Conservation (phyloP, 2,797 vertebrate species). For the Rhadinocentrus ornatus region DNA sequence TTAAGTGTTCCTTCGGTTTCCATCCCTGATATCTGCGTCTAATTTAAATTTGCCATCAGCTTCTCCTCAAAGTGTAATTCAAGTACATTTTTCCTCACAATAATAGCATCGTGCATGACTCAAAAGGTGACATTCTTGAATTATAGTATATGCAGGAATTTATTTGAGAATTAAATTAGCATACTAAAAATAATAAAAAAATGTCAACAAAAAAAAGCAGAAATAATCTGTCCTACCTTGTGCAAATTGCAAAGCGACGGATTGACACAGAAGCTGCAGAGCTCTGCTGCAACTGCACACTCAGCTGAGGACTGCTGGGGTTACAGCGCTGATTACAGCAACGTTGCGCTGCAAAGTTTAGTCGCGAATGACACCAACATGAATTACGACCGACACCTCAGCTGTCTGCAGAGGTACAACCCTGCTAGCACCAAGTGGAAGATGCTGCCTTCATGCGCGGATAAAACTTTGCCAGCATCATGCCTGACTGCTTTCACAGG, state of each 20-base stretch:
- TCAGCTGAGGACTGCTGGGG: slow-evolving; percentile 21
- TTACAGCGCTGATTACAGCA: background rate
- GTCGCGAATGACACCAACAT: background rate
- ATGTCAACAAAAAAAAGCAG: too few species aligned
- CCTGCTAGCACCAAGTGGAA: slow-evolving; percentile 29
- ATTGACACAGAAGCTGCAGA: background rate
- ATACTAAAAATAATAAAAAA: background rate
- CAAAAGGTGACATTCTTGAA: too few species aligned
- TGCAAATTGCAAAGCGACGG: slow-evolving; percentile 3
- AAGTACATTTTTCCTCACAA: background rate
- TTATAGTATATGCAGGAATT: background rate
- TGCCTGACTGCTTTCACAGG: background rate
- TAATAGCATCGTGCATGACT: too few species aligned
- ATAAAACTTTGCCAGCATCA: background rate
- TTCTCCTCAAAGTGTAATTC: background rate
- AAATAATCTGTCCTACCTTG: slow-evolving; percentile 43
- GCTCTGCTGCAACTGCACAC: slow-evolving; percentile 27
- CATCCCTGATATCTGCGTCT: background rate
- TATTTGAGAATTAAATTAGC: background rate
- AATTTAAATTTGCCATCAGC: background rate
- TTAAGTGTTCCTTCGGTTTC: background rate
- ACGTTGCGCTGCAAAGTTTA: slow-evolving; percentile 7
- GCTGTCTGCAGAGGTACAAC: slow-evolving; percentile 21
- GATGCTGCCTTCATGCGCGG: slow-evolving; percentile 7
- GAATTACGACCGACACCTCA: slow-evolving; percentile 26